These are phyloP conservation scores for Cossypha dichroa DNA, from an alignment of 2,797 vertebrate species.

Conservation along the genomic window DNA sequence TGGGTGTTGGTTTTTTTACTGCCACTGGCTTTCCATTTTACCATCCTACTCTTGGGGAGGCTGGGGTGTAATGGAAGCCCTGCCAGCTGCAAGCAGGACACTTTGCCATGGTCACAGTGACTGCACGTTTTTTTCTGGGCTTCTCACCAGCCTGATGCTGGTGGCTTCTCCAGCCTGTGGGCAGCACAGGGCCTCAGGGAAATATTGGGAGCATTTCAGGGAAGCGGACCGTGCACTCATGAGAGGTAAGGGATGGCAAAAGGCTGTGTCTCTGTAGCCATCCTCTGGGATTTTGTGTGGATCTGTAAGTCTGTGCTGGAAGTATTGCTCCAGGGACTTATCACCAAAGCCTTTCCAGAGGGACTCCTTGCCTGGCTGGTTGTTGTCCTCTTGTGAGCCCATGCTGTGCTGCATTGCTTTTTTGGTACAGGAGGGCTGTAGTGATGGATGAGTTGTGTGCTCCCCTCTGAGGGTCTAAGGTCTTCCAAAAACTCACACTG, in stretches of 20 bases:
- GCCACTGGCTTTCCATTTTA: not conserved
- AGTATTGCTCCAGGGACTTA: not conserved
- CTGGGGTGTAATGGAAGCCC: not conserved
- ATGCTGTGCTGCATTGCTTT: not conserved
- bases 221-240: fast-evolving
- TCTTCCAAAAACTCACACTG: not conserved
- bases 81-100: not conserved
- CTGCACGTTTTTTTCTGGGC: not conserved
- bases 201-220: not conserved
- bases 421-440: not conserved
- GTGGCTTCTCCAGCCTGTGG: fast-evolving
- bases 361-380: fast-evolving
- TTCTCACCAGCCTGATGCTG: not conserved
- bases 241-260: fast-evolving
- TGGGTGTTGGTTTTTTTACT: not conserved
- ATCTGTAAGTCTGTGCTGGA: not conserved
- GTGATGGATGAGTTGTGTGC: not conserved
- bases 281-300: not conserved
- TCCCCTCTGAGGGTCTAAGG: not conserved
- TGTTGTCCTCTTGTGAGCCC: not conserved
- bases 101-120: not conserved
- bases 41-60: not conserved
- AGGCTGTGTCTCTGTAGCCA: not conserved
- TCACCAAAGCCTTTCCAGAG: not conserved
- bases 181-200: fast-evolving